A percentile compares a stretch with the other conserved stretches of the same genome.
Conservation (phyloP, 1,140 invertebrate species). For the Eurosta solidaginis region DNA sequence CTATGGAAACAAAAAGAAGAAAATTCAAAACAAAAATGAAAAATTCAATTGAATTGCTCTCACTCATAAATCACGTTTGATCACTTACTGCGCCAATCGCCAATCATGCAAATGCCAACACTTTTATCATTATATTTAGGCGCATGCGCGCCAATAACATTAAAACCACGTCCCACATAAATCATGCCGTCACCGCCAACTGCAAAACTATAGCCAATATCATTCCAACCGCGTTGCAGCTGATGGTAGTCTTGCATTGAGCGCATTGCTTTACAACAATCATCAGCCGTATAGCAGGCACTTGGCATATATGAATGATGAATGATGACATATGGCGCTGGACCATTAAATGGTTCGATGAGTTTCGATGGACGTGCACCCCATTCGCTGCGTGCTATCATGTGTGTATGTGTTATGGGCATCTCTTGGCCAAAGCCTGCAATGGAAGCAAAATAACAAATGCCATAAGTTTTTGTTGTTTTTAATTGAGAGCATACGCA, state of each 20-base stretch:
- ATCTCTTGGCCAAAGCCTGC: constrained; percentile 53
- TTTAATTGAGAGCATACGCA: neutral
- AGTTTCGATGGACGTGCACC: constrained; percentile 64
- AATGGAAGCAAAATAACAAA: neutral
- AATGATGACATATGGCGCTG: constrained; percentile 76
- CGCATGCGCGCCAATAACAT: constrained; percentile 72
- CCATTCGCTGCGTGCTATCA: constrained; percentile 67
- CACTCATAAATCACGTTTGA: neutral
- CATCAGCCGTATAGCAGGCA: constrained; percentile 63
- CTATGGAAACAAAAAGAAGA: constrained; percentile 56
- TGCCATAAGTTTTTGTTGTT: neutral
- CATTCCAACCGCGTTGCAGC: constrained; percentile 68
- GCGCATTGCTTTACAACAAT: constrained; percentile 65
- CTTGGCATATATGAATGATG: constrained; percentile 72
- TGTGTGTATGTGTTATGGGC: constrained; percentile 38
- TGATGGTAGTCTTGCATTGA: constrained; percentile 67
- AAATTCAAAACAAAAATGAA: neutral
- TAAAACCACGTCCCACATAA: constrained; percentile 79
- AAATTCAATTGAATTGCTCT: neutral
- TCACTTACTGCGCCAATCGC: constrained; percentile 66
- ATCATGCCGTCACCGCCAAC: constrained; percentile 77
- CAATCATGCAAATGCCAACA: constrained; percentile 77
- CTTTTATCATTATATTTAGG: constrained; percentile 71
- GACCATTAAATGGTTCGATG: constrained; percentile 61
- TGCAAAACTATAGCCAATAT: constrained; percentile 79